Percentiles rank a stretch among this genome's conserved stretches.
phyloP scores from a whole-genome alignment of 2,797 vertebrate species.

The Anguilla megastoma region DNA sequence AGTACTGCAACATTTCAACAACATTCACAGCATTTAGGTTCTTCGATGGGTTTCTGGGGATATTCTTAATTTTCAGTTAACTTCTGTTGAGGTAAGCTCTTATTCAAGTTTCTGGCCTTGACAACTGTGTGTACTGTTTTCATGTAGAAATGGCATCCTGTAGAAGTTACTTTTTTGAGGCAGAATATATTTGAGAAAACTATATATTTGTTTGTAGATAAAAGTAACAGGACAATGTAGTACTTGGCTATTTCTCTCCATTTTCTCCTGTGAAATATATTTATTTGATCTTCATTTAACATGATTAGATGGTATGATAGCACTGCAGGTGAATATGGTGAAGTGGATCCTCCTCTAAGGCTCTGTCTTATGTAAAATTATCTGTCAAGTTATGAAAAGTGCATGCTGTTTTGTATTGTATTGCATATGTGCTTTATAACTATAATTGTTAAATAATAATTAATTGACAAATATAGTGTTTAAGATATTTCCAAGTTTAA shows the following conservation, averaged over 20 bases:
- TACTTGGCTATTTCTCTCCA: not conserved
- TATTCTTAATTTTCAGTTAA: not conserved
- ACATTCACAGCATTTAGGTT: too few species aligned
- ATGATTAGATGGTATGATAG: conserved; percentile 6
- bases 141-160: not conserved
- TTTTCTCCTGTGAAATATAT: not conserved
- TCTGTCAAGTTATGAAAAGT: not conserved
- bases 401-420: not conserved
- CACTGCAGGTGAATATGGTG: not conserved
- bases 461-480: not conserved
- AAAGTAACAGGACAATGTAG: not conserved
- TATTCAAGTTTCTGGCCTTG: not conserved
- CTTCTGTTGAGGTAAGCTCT: conserved; percentile 12
- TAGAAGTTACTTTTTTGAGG: not conserved
- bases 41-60: not conserved
- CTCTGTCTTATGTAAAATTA: not conserved
- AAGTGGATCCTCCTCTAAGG: not conserved
- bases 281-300: not conserved
- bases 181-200: not conserved
- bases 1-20: not conserved
- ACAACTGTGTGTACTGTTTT: not conserved
- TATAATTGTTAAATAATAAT: not conserved
- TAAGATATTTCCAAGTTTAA: not conserved
- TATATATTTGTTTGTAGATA: not conserved
- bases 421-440: not conserved